phyloP scores from a whole-genome alignment of 2,888 invertebrate genomes.

The Ganaspis brasiliensis region DNA sequence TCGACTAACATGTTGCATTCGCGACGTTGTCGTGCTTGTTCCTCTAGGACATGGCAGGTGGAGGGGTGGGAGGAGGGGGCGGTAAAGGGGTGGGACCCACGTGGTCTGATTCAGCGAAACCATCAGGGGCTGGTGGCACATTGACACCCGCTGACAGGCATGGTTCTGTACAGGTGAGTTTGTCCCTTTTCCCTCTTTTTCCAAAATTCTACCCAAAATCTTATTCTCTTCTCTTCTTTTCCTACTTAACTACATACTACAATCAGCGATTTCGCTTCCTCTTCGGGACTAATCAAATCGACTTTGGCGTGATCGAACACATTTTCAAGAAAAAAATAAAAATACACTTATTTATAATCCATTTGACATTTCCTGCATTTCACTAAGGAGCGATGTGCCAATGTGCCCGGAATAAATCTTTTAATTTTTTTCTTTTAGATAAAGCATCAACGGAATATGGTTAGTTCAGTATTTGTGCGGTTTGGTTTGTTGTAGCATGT shows the following conservation, averaged over 20 bases:
- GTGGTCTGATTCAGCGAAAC: constrained; percentile 93
- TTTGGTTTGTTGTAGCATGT: constrained; percentile 75
- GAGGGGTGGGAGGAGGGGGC: constrained; percentile 80
- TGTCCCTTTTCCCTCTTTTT: constrained; percentile 56
- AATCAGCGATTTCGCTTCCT: not conserved
- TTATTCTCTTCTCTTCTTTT: constrained; percentile 43
- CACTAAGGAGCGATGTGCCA: constrained; percentile 59
- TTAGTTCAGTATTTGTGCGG: constrained; percentile 73
- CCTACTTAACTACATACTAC: constrained; percentile 20
- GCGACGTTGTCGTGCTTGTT: constrained; percentile 77
- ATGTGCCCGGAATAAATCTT: constrained; percentile 67
- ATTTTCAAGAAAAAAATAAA: not conserved
- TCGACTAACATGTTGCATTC: constrained; percentile 74
- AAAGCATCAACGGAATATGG: constrained; percentile 76
- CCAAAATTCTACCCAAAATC: constrained; percentile 20
- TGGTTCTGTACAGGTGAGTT: constrained; percentile 96
- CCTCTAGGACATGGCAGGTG: constrained; percentile 79
- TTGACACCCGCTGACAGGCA: constrained; percentile 97
- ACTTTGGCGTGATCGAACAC: constrained; percentile 26
- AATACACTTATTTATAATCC: constrained; percentile 14
- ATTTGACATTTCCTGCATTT: not conserved
- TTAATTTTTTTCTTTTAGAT: constrained; percentile 72
- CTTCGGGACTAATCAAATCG: constrained; percentile 21
- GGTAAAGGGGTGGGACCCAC: constrained; percentile 89
- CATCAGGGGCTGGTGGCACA: constrained; percentile 90